These are phyloP conservation scores for Centropus bengalensis DNA, from an alignment of 2,113 vertebrate species.

Conservation along the genomic window DNA sequence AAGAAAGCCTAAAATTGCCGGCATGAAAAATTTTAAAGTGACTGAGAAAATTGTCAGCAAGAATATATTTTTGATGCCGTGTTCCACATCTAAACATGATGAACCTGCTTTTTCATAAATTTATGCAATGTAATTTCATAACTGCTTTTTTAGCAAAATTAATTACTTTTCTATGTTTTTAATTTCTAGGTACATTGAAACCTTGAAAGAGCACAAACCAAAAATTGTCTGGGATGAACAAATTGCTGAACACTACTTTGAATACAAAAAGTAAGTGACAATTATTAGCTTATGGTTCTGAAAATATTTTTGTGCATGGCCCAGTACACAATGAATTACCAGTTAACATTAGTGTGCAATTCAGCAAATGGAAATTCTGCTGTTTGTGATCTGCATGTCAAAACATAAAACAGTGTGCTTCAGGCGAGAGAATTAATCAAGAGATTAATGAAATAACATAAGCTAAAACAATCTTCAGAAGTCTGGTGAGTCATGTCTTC, in stretches of 20 bases:
- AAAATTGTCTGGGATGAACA: constrained; percentile 90
- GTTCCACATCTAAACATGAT: not conserved
- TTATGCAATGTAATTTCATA: not conserved
- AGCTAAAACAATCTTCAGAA: not conserved
- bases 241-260: constrained; percentile 90
- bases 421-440: not conserved
- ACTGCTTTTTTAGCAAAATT: not conserved
- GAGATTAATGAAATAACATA: not conserved
- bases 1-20: not conserved
- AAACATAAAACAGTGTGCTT: not conserved
- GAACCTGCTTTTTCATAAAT: not conserved
- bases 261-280: constrained; percentile 87
- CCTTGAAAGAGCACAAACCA: constrained; percentile 89
- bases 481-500: not conserved
- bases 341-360: not conserved
- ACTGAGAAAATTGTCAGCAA: not conserved
- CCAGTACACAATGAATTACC: not conserved
- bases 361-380: not conserved
- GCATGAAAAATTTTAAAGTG: not conserved
- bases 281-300: not conserved
- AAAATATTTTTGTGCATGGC: not conserved
- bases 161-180: not conserved
- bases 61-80: not conserved
- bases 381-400: not conserved
- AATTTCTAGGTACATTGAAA: constrained; percentile 87